phyloP scores from a whole-genome alignment of 2,888 invertebrate species.

The Erannis defoliaria region DNA sequence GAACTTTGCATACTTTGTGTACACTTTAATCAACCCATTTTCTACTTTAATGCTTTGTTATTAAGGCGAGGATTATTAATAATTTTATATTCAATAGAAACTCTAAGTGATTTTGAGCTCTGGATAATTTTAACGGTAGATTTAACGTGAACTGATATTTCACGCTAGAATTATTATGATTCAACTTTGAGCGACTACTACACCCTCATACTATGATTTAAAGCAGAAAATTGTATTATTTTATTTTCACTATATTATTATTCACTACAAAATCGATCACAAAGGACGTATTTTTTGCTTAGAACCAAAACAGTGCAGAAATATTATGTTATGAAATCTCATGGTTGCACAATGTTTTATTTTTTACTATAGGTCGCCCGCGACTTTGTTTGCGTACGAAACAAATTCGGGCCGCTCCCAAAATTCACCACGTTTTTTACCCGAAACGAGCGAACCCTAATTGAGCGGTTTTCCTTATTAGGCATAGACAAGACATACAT shows the following conservation, averaged over 20 bases:
- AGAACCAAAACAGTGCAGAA: too few relatives aligned
- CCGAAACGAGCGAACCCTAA: too few relatives aligned
- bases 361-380: too few relatives aligned
- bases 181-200: neutral
- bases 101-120: neutral
- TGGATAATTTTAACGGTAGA: constrained; percentile 6
- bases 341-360: neutral
- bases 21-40: constrained; percentile 8
- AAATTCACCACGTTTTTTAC: too few relatives aligned
- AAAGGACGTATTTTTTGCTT: too few relatives aligned
- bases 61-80: neutral
- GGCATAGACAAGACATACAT: too few relatives aligned
- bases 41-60: constrained; percentile 14
- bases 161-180: constrained; percentile 1
- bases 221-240: neutral
- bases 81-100: neutral
- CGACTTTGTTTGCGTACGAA: too few relatives aligned
- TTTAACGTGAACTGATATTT: neutral
- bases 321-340: too few relatives aligned
- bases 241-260: neutral
- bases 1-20: constrained; percentile 32
- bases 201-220: neutral
- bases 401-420: too few relatives aligned
- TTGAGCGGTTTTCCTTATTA: too few relatives aligned
- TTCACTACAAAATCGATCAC: too few relatives aligned